Conservation (phyloP, 2,797 vertebrate genomes). For the Rhodeus uyekii region DNA sequence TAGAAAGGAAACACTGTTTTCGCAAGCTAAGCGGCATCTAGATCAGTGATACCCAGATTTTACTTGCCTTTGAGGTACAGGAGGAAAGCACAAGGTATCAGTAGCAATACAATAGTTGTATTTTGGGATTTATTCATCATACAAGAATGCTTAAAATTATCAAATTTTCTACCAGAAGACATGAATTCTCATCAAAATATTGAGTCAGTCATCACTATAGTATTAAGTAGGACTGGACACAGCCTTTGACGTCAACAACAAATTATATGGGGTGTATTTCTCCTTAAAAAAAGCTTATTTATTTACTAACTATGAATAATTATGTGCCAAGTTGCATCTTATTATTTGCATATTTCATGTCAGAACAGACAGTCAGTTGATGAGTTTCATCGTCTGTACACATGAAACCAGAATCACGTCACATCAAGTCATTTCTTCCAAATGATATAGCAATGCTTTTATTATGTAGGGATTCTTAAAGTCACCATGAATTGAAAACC, state of each 20-base stretch:
- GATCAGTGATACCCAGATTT: background rate
- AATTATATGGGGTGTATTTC: background rate
- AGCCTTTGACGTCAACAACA: background rate
- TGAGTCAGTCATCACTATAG: background rate
- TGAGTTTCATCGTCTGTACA: background rate
- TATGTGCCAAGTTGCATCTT: background rate
- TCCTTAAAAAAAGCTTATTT: background rate
- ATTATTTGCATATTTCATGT: background rate
- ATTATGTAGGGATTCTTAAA: background rate
- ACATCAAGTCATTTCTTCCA: background rate
- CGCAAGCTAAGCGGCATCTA: background rate
- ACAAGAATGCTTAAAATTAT: background rate
- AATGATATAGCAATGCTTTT: background rate
- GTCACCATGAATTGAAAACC: background rate
- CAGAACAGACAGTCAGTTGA: background rate
- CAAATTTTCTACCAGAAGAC: background rate
- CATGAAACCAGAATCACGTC: background rate
- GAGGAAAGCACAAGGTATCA: too few species aligned
- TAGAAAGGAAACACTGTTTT: conserved; percentile 31
- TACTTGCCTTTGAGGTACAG: too few species aligned
- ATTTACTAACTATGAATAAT: background rate
- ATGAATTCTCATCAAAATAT: background rate
- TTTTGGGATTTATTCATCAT: too few species aligned
- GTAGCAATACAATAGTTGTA: too few species aligned
- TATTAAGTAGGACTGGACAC: background rate